Evolutionary conservation across 2,113 vertebrate species (phyloP), one percentile per base, ranked within the genome.

Genomic region (Emydura subglobosa): DNA sequence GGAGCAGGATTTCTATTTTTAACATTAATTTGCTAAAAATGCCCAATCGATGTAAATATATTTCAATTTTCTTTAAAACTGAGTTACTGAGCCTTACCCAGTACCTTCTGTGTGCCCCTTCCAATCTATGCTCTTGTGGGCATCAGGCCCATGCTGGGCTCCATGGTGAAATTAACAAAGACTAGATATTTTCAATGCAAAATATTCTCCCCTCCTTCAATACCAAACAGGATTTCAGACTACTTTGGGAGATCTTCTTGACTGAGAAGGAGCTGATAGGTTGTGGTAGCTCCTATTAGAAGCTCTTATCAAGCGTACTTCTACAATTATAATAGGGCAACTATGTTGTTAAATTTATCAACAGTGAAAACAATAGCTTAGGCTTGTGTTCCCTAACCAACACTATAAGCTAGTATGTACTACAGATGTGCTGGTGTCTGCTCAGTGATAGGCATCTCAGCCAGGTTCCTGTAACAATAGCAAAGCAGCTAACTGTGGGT

Each of bases 181-280:
- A 34, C 91, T 22, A 19, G 57, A 72, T 65, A 47, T 92, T 88
- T 85, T 27, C 42, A 11, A 55, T 27, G 55, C 59, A 50, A 72
- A 82, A 80, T 0, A 1, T 97, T 87, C 31, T 25, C 6, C 92
- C 10, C 34, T 90, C 44, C 44, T 93, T 44, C 44, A 13, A 27
- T 65, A 91, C 76, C 51, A 86, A 91, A 53, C 10, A 86, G 79
- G 12, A 89, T 24, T 88, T 92, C 57, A 91, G 44, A 47, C 78
- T n/a, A 61, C 84, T 82, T 59, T 82, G 42, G 54, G 54, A 88
- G 89, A 21, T 79, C n/a, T 74, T n/a, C 76, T 83, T 95, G 34
- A 44, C 24, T 1, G 1, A 53, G 31, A 85, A 85, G 81, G 44
- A 88, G 10, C 42, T 96, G 31, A 68, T 87, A 53, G 90, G 51